These are phyloP conservation scores for Hyphantria cunea DNA, from an alignment of 1,140 invertebrate genomes.

Conservation along the genomic window DNA sequence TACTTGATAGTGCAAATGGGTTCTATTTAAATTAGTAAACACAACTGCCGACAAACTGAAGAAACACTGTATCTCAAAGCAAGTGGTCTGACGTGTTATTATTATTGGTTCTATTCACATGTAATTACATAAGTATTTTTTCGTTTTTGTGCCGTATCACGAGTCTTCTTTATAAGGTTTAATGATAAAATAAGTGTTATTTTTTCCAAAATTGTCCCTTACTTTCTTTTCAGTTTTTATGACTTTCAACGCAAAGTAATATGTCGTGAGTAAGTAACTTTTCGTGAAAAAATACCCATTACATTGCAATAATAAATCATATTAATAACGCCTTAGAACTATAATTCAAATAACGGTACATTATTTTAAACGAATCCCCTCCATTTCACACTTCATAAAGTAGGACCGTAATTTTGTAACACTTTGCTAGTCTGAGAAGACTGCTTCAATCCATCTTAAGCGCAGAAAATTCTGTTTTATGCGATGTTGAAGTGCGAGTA, in stretches of 20 bases:
- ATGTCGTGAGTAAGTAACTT: background rate
- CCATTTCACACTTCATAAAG: conserved; percentile 47
- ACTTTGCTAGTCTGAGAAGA: conserved; percentile 47
- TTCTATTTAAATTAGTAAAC: too few species aligned
- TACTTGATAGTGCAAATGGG: too few species aligned
- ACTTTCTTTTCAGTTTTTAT: too few species aligned
- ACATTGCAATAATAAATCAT: conserved; percentile 19
- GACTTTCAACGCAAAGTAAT: too few species aligned
- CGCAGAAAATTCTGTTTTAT: conserved; percentile 8
- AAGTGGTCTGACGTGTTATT: too few species aligned
- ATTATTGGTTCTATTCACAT: too few species aligned
- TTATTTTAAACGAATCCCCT: conserved; percentile 27
- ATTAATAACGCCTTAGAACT: conserved; percentile 8
- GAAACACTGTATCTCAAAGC: conserved; percentile 1
- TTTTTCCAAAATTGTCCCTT: too few species aligned
- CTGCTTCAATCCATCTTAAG: conserved; percentile 35
- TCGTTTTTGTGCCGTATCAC: too few species aligned
- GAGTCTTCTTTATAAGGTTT: too few species aligned
- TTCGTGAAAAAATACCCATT: background rate
- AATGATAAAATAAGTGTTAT: too few species aligned
- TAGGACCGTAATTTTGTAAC: conserved; percentile 52
- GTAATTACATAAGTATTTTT: too few species aligned
- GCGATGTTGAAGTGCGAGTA: background rate
- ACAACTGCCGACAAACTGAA: too few species aligned
- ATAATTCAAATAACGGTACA: conserved; percentile 14